Conservation (phyloP, 2,797 vertebrate species). For the Mallotus villosus region DNA sequence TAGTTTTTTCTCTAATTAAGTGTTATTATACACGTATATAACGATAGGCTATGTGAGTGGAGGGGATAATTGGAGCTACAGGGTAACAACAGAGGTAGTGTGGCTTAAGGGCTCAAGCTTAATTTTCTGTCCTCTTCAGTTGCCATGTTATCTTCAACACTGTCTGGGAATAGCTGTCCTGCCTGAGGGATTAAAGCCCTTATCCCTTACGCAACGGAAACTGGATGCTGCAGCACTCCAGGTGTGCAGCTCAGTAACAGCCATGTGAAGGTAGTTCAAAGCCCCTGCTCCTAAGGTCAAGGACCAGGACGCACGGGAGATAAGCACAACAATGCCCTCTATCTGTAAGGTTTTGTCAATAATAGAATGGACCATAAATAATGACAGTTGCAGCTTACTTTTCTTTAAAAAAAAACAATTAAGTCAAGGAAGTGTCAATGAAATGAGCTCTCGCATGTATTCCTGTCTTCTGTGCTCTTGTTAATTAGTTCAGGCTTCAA, state of each 20-base stretch:
- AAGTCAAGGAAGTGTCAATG: not conserved
- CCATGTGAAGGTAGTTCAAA: conserved; percentile 28
- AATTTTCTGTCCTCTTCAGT: conserved; percentile 31
- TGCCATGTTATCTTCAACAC: conserved; percentile 47
- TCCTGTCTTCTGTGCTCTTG: not conserved
- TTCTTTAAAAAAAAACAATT: too few species aligned
- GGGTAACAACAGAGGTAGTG: conserved; percentile 24
- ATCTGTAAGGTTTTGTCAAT: not conserved
- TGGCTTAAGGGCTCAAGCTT: conserved; percentile 41
- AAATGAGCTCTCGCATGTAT: not conserved
- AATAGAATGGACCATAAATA: not conserved
- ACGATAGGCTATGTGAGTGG: not conserved
- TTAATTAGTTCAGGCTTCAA: not conserved
- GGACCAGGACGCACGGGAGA: not conserved
- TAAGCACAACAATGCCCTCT: not conserved
- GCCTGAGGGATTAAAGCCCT: conserved; percentile 60
- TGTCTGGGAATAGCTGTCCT: conserved; percentile 72
- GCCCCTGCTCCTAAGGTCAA: not conserved
- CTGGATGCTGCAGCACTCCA: conserved; percentile 25
- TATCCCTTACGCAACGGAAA: conserved; percentile 71
- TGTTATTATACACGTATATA: not conserved
- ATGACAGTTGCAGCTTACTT: too few species aligned
- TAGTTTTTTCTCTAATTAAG: too few species aligned
- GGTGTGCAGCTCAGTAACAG: conserved; percentile 36
- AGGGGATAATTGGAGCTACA: too few species aligned